phyloP scores from a whole-genome alignment of 1,140 invertebrate species.

The Plutomurus gul region DNA sequence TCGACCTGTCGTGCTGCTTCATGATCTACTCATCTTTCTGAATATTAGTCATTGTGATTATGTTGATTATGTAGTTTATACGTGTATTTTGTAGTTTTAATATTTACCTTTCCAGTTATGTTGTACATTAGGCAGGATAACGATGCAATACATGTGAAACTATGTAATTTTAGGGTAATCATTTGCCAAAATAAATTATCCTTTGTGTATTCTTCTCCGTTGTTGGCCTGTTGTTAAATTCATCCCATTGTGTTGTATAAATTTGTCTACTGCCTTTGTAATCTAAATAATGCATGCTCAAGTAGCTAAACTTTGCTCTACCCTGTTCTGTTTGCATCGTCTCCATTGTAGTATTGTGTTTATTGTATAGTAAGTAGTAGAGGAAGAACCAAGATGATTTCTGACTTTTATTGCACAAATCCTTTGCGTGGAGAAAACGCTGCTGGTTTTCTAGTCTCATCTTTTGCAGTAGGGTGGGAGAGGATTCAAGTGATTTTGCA shows the following conservation, averaged over 20 bases:
- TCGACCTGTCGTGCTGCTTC: background rate
- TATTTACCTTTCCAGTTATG: conserved; percentile 25
- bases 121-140: conserved; percentile 18
- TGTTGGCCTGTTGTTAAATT: background rate
- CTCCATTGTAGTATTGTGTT: background rate
- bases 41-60: conserved; percentile 28
- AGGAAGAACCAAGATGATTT: conserved; percentile 14
- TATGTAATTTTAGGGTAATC: conserved; percentile 30
- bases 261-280: background rate
- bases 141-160: background rate
- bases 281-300: background rate
- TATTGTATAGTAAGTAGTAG: background rate
- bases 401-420: conserved; percentile 25
- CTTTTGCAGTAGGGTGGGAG: background rate
- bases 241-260: background rate
- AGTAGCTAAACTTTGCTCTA: background rate
- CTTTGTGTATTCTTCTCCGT: conserved; percentile 15
- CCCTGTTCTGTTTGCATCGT: background rate
- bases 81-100: conserved; percentile 9
- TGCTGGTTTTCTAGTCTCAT: background rate
- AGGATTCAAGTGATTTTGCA: background rate
- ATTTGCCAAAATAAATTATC: conserved; percentile 30
- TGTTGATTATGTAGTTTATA: conserved; percentile 28
- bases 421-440: background rate
- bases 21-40: conserved; percentile 12